phyloP scores from a whole-genome alignment of 1,140 invertebrate species.

The Scaptodrosophila lebanonensis region DNA sequence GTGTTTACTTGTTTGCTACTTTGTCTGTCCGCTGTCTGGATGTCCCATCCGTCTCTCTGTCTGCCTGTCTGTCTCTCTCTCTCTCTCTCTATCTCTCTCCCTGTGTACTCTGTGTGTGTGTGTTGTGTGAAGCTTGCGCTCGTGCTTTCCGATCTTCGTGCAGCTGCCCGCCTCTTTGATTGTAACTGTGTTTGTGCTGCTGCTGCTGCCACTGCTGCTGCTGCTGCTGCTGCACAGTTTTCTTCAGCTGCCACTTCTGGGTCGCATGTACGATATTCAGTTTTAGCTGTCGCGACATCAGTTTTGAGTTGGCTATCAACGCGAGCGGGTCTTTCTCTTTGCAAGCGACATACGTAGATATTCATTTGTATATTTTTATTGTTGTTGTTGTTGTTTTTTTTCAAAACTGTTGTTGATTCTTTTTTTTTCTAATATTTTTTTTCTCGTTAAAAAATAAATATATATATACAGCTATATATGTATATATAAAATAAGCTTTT shows the following conservation, averaged over 20 bases:
- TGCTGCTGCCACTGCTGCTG: slow-evolving; percentile 20
- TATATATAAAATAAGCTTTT: slow-evolving; percentile 41
- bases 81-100: background rate
- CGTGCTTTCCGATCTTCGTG: slow-evolving; percentile 11
- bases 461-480: slow-evolving; percentile 17
- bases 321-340: slow-evolving; percentile 78
- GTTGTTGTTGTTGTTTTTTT: slow-evolving; percentile 62
- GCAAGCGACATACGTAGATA: slow-evolving; percentile 76
- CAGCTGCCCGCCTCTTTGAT: too few species aligned
- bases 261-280: slow-evolving; percentile 62
- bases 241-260: slow-evolving; percentile 36
- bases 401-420: slow-evolving; percentile 42
- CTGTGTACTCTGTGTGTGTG: background rate
- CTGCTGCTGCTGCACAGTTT: slow-evolving; percentile 22
- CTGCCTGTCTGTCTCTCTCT: too few species aligned
- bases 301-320: slow-evolving; percentile 78
- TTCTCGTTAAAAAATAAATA: slow-evolving; percentile 32
- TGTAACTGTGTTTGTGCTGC: slow-evolving; percentile 1
- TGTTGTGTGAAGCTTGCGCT: slow-evolving; percentile 22
- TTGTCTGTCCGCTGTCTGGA: slow-evolving; percentile 30
- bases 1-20: slow-evolving; percentile 14
- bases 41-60: slow-evolving; percentile 1
- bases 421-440: slow-evolving; percentile 34
- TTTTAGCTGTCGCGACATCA: slow-evolving; percentile 74
- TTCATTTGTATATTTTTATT: slow-evolving; percentile 63